phyloP scores from a whole-genome alignment of 2,888 invertebrate species.

The Ephialtes manifestator region DNA sequence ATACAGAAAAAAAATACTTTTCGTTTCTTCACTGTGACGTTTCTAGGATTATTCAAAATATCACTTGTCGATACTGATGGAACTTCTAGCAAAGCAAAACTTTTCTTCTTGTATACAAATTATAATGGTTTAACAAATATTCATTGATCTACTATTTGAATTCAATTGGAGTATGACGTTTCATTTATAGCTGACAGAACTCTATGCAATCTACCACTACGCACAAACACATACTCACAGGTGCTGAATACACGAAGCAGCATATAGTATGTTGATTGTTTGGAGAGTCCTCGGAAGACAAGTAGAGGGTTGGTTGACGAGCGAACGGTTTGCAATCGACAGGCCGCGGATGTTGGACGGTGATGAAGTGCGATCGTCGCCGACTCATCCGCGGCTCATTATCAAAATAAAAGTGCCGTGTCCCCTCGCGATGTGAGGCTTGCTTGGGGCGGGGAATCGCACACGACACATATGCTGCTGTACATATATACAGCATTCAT shows the following conservation, averaged over 20 bases:
- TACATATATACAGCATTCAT: background rate
- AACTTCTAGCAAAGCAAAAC: too few species aligned
- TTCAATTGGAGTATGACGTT: conserved; percentile 49
- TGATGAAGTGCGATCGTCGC: conserved; percentile 67
- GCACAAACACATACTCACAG: conserved; percentile 1
- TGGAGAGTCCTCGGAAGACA: conserved; percentile 64
- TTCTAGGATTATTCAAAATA: too few species aligned
- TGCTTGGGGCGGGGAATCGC: conserved; percentile 8
- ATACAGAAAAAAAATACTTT: too few species aligned
- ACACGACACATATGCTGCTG: background rate
- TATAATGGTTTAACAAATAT: background rate
- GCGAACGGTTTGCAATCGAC: conserved; percentile 81
- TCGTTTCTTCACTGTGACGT: too few species aligned
- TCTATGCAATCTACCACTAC: background rate
- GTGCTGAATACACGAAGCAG: conserved; percentile 12
- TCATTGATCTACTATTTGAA: background rate
- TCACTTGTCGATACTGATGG: too few species aligned
- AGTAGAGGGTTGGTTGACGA: conserved; percentile 67
- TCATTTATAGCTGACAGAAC: conserved; percentile 51
- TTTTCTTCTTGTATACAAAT: background rate
- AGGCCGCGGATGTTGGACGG: conserved; percentile 71
- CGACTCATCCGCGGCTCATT: conserved; percentile 66
- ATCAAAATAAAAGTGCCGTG: conserved; percentile 60
- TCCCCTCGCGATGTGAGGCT: background rate
- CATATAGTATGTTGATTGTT: conserved; percentile 41